Conservation (phyloP, 2,113 vertebrate species). For the Sitta europaea region DNA sequence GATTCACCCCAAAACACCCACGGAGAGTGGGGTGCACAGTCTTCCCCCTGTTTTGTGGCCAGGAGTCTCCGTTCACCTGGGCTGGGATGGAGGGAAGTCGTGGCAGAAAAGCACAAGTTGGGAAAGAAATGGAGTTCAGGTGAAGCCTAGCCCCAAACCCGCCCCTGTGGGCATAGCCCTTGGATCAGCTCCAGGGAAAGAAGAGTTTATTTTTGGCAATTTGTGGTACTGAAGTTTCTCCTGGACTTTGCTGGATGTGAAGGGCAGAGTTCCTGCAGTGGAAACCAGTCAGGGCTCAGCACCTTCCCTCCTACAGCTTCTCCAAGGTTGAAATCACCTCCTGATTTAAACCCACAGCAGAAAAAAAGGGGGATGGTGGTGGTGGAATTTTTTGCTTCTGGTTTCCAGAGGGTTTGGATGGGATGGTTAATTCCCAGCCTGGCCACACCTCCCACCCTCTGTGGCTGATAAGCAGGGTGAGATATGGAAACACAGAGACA, state of each 20-base stretch:
- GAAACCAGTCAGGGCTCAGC: not conserved
- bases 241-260: not conserved
- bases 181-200: not conserved
- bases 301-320: not conserved
- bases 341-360: not conserved
- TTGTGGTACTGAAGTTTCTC: not conserved
- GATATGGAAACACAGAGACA: not conserved
- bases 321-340: not conserved
- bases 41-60: not conserved
- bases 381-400: not conserved
- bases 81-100: not conserved
- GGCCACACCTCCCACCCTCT: not conserved
- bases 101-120: fast-evolving
- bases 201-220: not conserved
- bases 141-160: not conserved
- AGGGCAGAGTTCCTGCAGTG: not conserved
- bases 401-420: not conserved
- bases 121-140: not conserved
- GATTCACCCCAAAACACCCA: not conserved
- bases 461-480: not conserved
- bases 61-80: not conserved
- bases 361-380: not conserved
- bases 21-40: fast-evolving
- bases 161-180: not conserved
- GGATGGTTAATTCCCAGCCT: not conserved